Percentiles rank a stretch among this genome's conserved stretches.
These are phyloP conservation scores for Bryconaethiops microstoma DNA, from an alignment of 2,797 vertebrate species.

Conservation along the genomic window DNA sequence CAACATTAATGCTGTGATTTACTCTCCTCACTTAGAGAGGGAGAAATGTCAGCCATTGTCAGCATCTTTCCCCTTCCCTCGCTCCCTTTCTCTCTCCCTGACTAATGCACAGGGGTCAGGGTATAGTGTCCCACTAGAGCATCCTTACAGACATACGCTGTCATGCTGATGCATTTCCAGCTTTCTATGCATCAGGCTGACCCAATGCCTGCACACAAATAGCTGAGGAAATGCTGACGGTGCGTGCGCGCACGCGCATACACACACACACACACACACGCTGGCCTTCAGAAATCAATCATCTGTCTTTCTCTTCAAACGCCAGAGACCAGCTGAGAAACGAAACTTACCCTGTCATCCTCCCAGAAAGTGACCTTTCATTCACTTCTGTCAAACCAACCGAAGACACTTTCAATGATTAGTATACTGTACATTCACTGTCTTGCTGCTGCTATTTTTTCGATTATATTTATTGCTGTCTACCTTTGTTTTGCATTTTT, in stretches of 20 bases:
- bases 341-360: neutral
- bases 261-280: neutral
- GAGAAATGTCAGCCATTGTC: slow-evolving; percentile 80
- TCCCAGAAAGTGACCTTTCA: neutral
- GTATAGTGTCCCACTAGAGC: slow-evolving; percentile 40
- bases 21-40: slow-evolving; percentile 72
- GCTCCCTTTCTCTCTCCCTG: slow-evolving; percentile 51
- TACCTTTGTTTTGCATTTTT: too few relatives aligned
- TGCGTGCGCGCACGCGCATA: slow-evolving; percentile 3
- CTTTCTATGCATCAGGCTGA: slow-evolving; percentile 44
- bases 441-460: too few relatives aligned
- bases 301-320: neutral
- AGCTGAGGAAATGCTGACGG: slow-evolving; percentile 22
- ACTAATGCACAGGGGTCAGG: slow-evolving; percentile 61
- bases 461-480: too few relatives aligned
- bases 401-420: neutral
- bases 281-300: neutral
- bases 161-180: slow-evolving; percentile 32
- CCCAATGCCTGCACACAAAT: slow-evolving; percentile 33
- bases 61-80: slow-evolving; percentile 46
- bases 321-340: neutral
- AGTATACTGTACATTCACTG: too few relatives aligned
- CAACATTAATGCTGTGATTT: slow-evolving; percentile 85
- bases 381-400: neutral
- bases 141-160: slow-evolving; percentile 49